Evolutionary conservation across 2,797 vertebrate species (phyloP).

Genomic region (Pangasius djambal): DNA sequence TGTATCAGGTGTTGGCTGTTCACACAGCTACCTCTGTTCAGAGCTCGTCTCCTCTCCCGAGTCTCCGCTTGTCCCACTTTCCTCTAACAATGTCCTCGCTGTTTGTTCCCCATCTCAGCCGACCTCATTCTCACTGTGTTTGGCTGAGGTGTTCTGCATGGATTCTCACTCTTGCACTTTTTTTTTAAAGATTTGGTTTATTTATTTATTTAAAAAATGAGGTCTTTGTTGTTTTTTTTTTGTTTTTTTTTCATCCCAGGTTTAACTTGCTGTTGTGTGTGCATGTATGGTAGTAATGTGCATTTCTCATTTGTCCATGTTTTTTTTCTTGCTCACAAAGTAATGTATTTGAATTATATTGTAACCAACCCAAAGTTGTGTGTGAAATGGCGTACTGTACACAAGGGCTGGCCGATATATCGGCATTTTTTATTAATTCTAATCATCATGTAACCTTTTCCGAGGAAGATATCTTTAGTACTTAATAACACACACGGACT

Average conservation of each 20-base stretch:
- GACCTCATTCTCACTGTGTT: constrained; percentile 38
- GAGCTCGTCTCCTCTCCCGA: constrained; percentile 52
- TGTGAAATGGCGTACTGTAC: not conserved
- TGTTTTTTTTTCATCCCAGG: not conserved
- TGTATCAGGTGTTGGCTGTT: constrained; percentile 52
- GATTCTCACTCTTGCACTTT: not conserved
- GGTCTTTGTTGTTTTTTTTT: not conserved
- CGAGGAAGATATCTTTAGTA: not conserved
- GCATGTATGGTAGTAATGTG: not conserved
- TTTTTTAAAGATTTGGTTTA: not conserved
- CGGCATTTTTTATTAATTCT: not conserved
- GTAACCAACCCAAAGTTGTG: not conserved
- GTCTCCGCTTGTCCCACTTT: constrained; percentile 63
- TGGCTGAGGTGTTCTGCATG: constrained; percentile 23
- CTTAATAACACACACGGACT: not conserved
- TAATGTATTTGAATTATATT: not conserved
- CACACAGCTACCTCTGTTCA: constrained; percentile 62
- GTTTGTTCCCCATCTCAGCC: constrained; percentile 47
- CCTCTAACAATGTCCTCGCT: constrained; percentile 54
- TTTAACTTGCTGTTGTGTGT: not conserved
- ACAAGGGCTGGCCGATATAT: not conserved
- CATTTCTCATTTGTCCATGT: not conserved
- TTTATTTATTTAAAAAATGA: not conserved
- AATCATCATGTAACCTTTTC: not conserved
- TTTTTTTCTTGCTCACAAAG: not conserved